Evolutionary conservation across 2,113 vertebrate species (phyloP).

Genomic region (Actinemys pallida): DNA sequence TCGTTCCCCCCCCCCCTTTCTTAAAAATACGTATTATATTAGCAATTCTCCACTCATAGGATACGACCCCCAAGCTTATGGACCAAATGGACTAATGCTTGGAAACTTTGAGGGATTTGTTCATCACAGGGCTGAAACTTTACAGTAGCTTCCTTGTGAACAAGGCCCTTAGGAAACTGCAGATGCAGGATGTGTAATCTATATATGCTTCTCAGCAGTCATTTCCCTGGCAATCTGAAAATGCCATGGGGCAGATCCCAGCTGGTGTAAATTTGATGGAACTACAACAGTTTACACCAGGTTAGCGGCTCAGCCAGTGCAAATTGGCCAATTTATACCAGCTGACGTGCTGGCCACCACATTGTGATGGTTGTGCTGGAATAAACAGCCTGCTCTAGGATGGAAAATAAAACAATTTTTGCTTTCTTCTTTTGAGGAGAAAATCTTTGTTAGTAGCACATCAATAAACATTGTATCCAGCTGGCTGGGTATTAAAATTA

Average conservation of each 20-base stretch:
- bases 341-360: background rate
- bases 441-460: slow-evolving; percentile 22
- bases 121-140: background rate
- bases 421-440: slow-evolving; percentile 12
- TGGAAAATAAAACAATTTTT: slow-evolving; percentile 22
- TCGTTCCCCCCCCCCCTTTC: background rate
- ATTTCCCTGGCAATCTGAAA: background rate
- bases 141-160: background rate
- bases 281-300: background rate
- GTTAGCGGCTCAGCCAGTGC: background rate
- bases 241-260: background rate
- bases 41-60: background rate
- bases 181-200: background rate
- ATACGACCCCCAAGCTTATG: background rate
- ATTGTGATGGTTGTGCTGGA: background rate
- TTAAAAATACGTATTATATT: background rate
- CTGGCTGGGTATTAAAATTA: slow-evolving; percentile 38
- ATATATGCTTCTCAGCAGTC: background rate
- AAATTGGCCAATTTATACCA: background rate
- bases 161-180: background rate
- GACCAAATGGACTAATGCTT: background rate
- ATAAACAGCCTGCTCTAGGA: background rate
- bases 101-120: background rate
- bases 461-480: slow-evolving; percentile 38
- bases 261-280: background rate